Percentiles rank a stretch among this genome's conserved stretches.
Conservation (phyloP, 1,140 invertebrate genomes). For the Apocrypta bakeri region DNA sequence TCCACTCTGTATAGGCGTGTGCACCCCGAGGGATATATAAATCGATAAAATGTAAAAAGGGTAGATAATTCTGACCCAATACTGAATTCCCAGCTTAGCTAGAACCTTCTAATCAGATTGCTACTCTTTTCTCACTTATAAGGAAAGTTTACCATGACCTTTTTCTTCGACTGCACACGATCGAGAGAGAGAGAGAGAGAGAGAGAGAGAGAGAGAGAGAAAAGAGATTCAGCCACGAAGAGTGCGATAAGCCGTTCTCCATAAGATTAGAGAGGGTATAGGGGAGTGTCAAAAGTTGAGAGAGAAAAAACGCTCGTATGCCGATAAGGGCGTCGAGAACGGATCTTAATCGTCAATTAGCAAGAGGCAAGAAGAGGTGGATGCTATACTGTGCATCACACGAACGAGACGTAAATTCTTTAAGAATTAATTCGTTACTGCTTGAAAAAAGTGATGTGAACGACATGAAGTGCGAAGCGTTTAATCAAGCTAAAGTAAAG, state of each 20-base stretch:
- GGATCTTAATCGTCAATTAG: background rate
- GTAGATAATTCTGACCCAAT: conserved; percentile 7
- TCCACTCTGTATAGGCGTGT: background rate
- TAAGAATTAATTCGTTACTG: background rate
- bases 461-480: background rate
- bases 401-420: background rate
- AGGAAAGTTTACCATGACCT: background rate
- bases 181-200: background rate
- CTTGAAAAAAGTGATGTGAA: too few relatives aligned
- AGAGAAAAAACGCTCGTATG: background rate
- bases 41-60: conserved; percentile 39
- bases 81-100: background rate
- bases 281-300: background rate
- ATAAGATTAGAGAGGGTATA: background rate
- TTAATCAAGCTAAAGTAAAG: conserved; percentile 13
- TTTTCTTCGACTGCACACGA: background rate
- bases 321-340: background rate
- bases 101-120: conserved; percentile 14
- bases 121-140: conserved; percentile 27
- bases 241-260: background rate
- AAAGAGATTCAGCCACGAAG: background rate
- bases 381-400: background rate
- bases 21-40: background rate
- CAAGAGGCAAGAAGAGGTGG: background rate
- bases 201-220: conserved; percentile 17